Evolutionary conservation across 2,888 invertebrate genomes (phyloP).

Genomic region (Epirrhoe alternata): DNA sequence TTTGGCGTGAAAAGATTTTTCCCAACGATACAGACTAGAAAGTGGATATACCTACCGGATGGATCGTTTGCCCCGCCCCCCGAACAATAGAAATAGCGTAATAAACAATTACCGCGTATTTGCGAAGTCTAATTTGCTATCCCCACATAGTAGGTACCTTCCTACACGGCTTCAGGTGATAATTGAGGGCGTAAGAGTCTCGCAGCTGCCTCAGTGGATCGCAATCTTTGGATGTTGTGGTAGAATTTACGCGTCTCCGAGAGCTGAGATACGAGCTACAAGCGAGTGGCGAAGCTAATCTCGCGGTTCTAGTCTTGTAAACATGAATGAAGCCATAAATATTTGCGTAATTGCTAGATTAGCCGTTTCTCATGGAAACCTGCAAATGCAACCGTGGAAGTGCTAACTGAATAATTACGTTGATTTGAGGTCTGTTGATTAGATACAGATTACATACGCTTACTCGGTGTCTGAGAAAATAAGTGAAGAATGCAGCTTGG

Average conservation of each 20-base stretch:
- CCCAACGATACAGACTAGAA: conserved; percentile 54
- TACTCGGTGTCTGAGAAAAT: conserved; percentile 27
- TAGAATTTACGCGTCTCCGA: conserved; percentile 61
- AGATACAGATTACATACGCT: conserved; percentile 34
- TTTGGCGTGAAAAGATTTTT: conserved; percentile 49
- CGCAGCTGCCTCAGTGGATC: not conserved
- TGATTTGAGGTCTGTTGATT: conserved; percentile 37
- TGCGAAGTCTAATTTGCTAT: conserved; percentile 56
- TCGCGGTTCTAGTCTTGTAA: conserved; percentile 20
- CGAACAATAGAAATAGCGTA: conserved; percentile 66
- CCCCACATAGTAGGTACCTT: conserved; percentile 38
- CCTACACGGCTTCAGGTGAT: not conserved
- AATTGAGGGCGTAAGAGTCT: not conserved
- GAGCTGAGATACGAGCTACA: conserved; percentile 23
- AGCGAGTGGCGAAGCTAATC: conserved; percentile 28
- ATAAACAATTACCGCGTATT: conserved; percentile 65
- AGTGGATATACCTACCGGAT: conserved; percentile 51
- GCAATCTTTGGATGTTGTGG: conserved; percentile 30
- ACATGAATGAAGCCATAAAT: conserved; percentile 46
- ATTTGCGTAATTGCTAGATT: conserved; percentile 41
- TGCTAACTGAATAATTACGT: conserved; percentile 41
- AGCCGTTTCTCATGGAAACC: conserved; percentile 47
- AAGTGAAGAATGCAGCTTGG: conserved; percentile 1
- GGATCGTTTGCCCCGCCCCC: conserved; percentile 48
- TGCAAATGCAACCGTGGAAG: conserved; percentile 42